Base-by-base conservation (phyloP, 2,888 invertebrate species). In the Cyclophora albipunctata region DNA sequence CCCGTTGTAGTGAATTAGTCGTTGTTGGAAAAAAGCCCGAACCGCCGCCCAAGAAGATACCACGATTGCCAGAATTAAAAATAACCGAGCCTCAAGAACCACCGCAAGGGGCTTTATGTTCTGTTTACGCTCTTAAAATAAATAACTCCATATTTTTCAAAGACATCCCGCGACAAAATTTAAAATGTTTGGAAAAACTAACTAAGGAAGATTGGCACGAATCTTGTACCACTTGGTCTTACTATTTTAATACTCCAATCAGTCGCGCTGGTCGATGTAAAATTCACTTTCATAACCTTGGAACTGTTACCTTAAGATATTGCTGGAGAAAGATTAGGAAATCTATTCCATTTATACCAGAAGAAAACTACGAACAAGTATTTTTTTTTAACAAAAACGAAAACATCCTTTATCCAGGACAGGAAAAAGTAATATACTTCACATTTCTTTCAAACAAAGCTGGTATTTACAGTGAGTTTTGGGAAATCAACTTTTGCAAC, bases 311-410 rank as follows among this genome's bases (percentile, higher is more conserved):
- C 3, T 61, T 91, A 5, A 71, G 78, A 51, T 90, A 89, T 63
- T 83, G 84, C 50, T 91, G 91, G 91, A 83, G 81, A 54, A 80
- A 73, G 65, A 62, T 85, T 7, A 78, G 71, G 53, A 69, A 65
- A 45, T 54, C 71, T 0, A 69, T 83, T 37, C 74, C 72, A 3
- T 73, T 73, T 40, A 75, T 84, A 58, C 75, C 79, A 3, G 79
- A 81, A 51, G 73, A 71, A 44, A 59, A 57, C 40, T 70, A 65
- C 49, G 78, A 73, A 43, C 87, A 81, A 65, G 78, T 78, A 0
- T 92, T 91, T 63, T 91, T 82, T 64, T 92, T 92, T 53, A 85
- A 90, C 51, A 91, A 90, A 71, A 90, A 89, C 56, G 90, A 90
- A 65, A 79, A 86, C 20, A 66, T 90, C 0, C 54, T 92, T 43